Percentiles rank a stretch among this genome's conserved stretches.
phyloP scores from a whole-genome alignment of 2,113 vertebrate genomes.

The Rhinichthys klamathensis region DNA sequence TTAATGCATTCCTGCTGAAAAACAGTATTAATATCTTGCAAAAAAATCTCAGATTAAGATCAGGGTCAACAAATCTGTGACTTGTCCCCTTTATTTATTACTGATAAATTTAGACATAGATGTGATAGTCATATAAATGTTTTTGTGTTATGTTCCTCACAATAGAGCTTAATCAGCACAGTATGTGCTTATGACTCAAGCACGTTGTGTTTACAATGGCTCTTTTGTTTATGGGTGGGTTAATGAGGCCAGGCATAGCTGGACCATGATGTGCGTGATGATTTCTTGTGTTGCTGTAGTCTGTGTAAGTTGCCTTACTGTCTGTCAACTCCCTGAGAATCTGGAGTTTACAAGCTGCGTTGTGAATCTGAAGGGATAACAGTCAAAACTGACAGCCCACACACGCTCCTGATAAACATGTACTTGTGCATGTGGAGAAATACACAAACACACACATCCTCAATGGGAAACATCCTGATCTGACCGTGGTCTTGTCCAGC shows the following conservation, averaged over 20 bases:
- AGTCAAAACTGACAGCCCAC: conserved; percentile 44
- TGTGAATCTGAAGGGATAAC: conserved; percentile 55
- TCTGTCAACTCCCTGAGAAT: conserved; percentile 32
- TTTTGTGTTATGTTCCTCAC: not conserved
- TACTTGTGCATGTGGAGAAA: conserved; percentile 46
- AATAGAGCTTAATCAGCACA: conserved; percentile 13
- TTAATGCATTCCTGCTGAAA: not conserved
- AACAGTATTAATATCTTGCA: too few species aligned
- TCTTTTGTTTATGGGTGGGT: conserved; percentile 18
- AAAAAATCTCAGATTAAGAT: too few species aligned
- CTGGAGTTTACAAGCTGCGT: conserved; percentile 59
- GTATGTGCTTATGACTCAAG: conserved; percentile 30
- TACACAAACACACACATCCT: conserved; percentile 53
- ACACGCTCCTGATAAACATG: conserved; percentile 42
- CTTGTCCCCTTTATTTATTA: not conserved
- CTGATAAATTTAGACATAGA: conserved; percentile 7
- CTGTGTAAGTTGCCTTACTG: conserved; percentile 33
- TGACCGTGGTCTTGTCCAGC: conserved; percentile 9
- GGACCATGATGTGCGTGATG: conserved; percentile 43
- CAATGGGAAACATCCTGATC: conserved; percentile 55
- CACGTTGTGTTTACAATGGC: not conserved
- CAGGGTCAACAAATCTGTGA: too few species aligned
- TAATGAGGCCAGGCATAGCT: conserved; percentile 29
- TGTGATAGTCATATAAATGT: not conserved
- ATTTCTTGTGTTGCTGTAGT: conserved; percentile 42